phyloP scores from a whole-genome alignment of 2,888 invertebrate genomes.

The Drosophila mercatorum region DNA sequence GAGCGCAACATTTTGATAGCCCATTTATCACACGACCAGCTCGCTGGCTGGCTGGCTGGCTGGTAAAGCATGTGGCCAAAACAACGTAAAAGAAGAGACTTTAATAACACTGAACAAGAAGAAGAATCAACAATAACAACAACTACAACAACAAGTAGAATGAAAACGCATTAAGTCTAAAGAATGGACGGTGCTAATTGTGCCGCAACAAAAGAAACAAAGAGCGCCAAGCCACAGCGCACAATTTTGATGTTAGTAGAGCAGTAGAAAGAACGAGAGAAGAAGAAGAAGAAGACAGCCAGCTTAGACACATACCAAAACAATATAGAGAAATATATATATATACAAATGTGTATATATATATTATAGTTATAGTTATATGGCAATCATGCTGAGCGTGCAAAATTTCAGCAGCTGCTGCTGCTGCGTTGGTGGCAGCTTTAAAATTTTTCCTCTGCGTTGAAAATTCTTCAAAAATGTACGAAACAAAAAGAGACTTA shows the following conservation, averaged over 20 bases:
- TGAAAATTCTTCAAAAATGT: constrained; percentile 51
- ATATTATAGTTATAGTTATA: background rate
- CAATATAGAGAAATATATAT: background rate
- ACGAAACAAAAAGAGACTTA: constrained; percentile 29
- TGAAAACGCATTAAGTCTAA: constrained; percentile 53
- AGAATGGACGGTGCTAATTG: constrained; percentile 69
- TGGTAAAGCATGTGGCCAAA: constrained; percentile 45
- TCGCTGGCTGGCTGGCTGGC: constrained; percentile 3
- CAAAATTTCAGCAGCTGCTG: constrained; percentile 29
- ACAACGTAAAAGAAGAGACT: constrained; percentile 9
- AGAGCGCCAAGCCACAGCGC: constrained; percentile 19
- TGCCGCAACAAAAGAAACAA: constrained; percentile 61
- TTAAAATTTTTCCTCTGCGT: constrained; percentile 32
- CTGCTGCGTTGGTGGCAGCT: constrained; percentile 49
- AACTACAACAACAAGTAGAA: constrained; percentile 9
- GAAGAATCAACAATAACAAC: constrained; percentile 4
- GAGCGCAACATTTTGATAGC: constrained; percentile 61
- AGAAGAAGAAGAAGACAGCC: constrained; percentile 11
- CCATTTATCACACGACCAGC: constrained; percentile 57
- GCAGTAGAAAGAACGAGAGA: constrained; percentile 31
- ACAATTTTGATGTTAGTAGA: constrained; percentile 59
- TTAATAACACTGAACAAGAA: constrained; percentile 13
- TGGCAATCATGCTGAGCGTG: constrained; percentile 46
- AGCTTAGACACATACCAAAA: constrained; percentile 42
- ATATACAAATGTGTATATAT: background rate